Percentiles rank a stretch among this genome's conserved stretches.
phyloP scores from a whole-genome alignment of 2,797 vertebrate species.

The Macropus fuliginosus region DNA sequence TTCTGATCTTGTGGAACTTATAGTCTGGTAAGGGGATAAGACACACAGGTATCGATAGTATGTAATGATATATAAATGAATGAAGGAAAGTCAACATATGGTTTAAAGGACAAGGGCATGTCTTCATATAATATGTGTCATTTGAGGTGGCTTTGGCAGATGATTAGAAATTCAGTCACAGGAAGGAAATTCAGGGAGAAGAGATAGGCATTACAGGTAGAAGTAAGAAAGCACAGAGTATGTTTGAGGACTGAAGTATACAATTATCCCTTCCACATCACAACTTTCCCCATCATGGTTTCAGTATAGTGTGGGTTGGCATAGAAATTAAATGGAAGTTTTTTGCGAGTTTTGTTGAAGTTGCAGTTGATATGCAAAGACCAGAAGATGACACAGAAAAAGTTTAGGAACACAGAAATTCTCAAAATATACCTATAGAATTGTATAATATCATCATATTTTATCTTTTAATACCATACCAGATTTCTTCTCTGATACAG shows the following conservation, averaged over 20 bases:
- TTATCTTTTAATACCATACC: no score
- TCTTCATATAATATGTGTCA: not conserved
- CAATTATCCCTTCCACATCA: no score
- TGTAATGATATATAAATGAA: not conserved
- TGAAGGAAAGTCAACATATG: not conserved
- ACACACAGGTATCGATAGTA: not conserved
- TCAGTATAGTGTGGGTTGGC: no score
- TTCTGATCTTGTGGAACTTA: not conserved
- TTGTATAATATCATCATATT: no score
- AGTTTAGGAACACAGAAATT: no score
- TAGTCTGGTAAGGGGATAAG: not conserved
- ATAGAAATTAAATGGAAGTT: no score
- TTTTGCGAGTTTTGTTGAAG: no score
- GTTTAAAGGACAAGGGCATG: not conserved
- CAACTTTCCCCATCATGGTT: no score
- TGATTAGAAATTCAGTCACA: not conserved
- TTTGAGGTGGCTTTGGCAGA: not conserved
- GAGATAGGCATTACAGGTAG: not conserved
- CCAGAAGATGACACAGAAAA: no score
- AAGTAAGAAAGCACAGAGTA: not conserved
- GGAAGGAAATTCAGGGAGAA: not conserved
- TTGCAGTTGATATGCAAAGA: no score
- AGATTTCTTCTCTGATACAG: no score
- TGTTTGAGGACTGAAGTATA: not conserved
- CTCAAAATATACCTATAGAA: no score